These are phyloP conservation scores for Gymnodraco acuticeps DNA, from an alignment of 2,797 vertebrate species.

Conservation along the genomic window DNA sequence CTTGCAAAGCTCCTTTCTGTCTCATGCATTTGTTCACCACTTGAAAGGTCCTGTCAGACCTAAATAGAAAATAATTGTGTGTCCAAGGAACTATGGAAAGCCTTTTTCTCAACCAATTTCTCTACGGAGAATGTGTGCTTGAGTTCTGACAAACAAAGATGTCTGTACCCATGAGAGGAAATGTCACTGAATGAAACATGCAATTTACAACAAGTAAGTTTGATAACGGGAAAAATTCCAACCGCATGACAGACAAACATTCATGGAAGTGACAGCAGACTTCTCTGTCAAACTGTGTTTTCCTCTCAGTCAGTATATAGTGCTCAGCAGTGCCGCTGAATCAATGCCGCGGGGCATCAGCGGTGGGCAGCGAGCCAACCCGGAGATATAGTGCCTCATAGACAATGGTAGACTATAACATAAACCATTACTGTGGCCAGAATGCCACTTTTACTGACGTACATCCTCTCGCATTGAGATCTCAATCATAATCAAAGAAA, in stretches of 20 bases:
- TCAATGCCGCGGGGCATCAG: slow-evolving; percentile 49
- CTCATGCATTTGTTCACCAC: slow-evolving; percentile 2
- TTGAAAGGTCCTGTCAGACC: slow-evolving; percentile 11
- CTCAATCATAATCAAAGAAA: slow-evolving; percentile 25
- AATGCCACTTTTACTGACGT: slow-evolving; percentile 48
- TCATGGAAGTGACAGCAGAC: slow-evolving; percentile 49
- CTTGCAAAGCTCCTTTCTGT: not conserved
- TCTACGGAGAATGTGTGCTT: slow-evolving; percentile 2
- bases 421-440: slow-evolving; percentile 66
- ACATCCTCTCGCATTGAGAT: slow-evolving; percentile 44
- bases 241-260: slow-evolving; percentile 43
- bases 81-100: not conserved
- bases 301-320: slow-evolving; percentile 41
- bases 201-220: slow-evolving; percentile 31
- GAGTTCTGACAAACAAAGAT: slow-evolving; percentile 37
- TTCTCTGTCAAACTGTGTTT: slow-evolving; percentile 57
- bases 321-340: slow-evolving; percentile 25
- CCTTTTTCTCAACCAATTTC: not conserved
- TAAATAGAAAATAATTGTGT: not conserved
- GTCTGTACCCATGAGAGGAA: slow-evolving; percentile 22
- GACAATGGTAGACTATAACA: slow-evolving; percentile 40
- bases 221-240: slow-evolving; percentile 51
- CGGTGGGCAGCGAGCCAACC: slow-evolving; percentile 56
- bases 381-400: slow-evolving; percentile 38
- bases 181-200: slow-evolving; percentile 30